A percentile compares a stretch with the other conserved stretches of the same genome.
Conservation (phyloP, 2,113 vertebrate species). For the Aptenodytes patagonicus region DNA sequence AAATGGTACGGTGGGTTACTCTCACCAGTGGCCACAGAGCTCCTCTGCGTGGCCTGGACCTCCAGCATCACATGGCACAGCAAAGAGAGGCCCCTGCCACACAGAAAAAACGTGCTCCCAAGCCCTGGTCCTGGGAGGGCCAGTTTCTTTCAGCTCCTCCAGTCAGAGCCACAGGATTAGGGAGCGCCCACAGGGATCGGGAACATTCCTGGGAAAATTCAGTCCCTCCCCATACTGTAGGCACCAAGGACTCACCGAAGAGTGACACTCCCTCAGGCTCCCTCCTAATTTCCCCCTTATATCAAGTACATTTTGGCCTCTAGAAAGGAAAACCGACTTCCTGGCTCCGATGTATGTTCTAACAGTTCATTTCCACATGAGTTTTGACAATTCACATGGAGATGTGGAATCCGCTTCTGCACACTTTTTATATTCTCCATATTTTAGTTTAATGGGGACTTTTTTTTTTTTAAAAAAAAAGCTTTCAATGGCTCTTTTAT, state of each 20-base stretch:
- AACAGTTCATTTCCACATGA: neutral
- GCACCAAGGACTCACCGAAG: fast-evolving
- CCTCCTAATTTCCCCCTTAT: neutral
- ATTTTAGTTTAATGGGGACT: neutral
- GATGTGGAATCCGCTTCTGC: neutral
- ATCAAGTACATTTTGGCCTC: neutral
- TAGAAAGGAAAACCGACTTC: neutral
- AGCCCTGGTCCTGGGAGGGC: fast-evolving
- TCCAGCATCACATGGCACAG: neutral
- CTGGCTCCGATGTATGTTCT: neutral
- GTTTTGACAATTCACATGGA: neutral
- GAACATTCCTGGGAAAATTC: neutral
- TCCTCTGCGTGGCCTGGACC: fast-evolving
- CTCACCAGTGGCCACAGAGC: neutral
- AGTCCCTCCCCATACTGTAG: neutral
- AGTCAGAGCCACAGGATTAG: neutral
- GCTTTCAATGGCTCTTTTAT: neutral
- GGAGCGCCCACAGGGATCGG: fast-evolving
- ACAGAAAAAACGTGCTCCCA: neutral
- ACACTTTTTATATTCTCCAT: neutral
- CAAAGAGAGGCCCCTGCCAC: neutral
- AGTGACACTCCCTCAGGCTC: neutral
- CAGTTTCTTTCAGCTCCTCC: neutral
- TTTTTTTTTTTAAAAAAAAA: neutral
- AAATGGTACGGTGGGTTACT: neutral